Evolutionary conservation across 2,113 vertebrate genomes (phyloP).

Genomic region (Carlito syrichta): DNA sequence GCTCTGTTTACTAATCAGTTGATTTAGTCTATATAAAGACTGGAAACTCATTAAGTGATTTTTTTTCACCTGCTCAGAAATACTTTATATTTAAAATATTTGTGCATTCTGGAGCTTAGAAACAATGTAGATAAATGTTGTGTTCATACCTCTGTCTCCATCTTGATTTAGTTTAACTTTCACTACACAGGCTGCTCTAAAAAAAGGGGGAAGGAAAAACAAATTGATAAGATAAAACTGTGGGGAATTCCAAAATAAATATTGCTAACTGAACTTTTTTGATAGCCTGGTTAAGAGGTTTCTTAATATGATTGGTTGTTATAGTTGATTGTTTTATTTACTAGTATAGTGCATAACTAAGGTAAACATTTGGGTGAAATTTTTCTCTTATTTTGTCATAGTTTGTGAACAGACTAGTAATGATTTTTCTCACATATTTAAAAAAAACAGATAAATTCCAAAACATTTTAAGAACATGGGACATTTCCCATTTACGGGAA

Average conservation of each 20-base stretch:
- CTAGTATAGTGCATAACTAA: background rate
- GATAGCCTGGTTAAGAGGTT: slow-evolving; percentile 47
- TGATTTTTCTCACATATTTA: slow-evolving; percentile 10
- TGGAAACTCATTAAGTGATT: background rate
- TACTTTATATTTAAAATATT: background rate
- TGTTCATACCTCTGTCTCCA: background rate
- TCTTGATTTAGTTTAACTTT: slow-evolving; percentile 63
- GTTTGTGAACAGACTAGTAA: slow-evolving; percentile 13
- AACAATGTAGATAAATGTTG: background rate
- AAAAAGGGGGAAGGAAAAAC: slow-evolving; percentile 70
- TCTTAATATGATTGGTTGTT: background rate
- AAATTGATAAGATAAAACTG: slow-evolving; percentile 64
- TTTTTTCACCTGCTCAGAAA: background rate
- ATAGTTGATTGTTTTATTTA: slow-evolving; percentile 16
- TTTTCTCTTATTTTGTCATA: background rate
- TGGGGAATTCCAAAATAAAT: slow-evolving; percentile 72
- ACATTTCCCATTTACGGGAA: no score
- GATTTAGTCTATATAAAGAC: background rate
- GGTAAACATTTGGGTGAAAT: slow-evolving; percentile 6
- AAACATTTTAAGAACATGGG: slow-evolving; percentile 56
- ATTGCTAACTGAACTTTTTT: slow-evolving; percentile 57
- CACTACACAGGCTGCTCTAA: slow-evolving; percentile 37
- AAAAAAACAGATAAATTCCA: slow-evolving; percentile 33
- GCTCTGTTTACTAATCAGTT: background rate
- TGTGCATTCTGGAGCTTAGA: background rate